Conservation (phyloP, 92 coral and sea anemone species). For the Pocillopora grandis region DNA sequence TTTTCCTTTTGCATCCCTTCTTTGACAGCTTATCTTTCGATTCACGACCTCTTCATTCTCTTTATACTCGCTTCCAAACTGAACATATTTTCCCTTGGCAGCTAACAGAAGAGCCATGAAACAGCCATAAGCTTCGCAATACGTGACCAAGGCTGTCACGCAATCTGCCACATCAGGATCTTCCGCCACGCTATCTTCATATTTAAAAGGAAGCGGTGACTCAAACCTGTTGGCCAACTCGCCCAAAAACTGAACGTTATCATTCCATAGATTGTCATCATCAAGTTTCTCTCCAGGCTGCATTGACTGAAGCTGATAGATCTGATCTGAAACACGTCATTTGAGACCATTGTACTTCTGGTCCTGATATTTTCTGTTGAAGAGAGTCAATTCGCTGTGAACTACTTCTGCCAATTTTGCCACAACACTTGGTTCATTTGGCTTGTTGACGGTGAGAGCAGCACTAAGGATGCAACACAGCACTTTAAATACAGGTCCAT, state of each 20-base stretch:
- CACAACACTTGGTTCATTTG: conserved; percentile 8
- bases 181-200: conserved; percentile 8
- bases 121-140: conserved; percentile 43
- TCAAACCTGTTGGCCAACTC: conserved; percentile 36
- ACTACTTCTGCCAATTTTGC: conserved; percentile 20
- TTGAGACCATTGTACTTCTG: conserved; percentile 18
- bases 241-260: conserved; percentile 37
- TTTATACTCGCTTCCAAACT: conserved; percentile 6
- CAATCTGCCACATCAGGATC: conserved; percentile 43
- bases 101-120: conserved; percentile 40
- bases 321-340: conserved; percentile 26
- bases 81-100: conserved; percentile 26
- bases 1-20: conserved; percentile 8
- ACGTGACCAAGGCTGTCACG: conserved; percentile 36
- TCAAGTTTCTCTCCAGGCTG: conserved; percentile 8
- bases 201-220: conserved; percentile 17
- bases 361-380: conserved; percentile 25
- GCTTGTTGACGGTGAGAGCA: neutral
- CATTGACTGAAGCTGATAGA: conserved; percentile 12
- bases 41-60: conserved; percentile 11
- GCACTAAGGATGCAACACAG: conserved; percentile 1
- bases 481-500: neutral
- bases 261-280: conserved; percentile 34
- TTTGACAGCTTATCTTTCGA: conserved; percentile 16
- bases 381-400: neutral